Conservation (phyloP, 2,113 vertebrate species). For the Megaleporinus macrocephalus region DNA sequence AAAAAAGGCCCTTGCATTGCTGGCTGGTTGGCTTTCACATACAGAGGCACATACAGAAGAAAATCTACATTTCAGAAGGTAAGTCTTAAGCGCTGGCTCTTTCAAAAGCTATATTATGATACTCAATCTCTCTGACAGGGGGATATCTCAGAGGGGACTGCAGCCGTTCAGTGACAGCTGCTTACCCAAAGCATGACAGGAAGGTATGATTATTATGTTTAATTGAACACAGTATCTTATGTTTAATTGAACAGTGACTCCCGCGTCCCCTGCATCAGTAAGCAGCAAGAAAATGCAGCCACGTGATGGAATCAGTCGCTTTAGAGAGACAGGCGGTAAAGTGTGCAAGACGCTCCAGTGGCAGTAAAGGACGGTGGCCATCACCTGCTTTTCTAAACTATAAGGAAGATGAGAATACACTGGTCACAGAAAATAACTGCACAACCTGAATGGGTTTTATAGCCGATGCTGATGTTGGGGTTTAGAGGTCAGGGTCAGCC, state of each 20-base stretch:
- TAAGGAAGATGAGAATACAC: too few species aligned
- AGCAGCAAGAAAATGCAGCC: not conserved
- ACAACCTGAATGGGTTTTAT: too few species aligned
- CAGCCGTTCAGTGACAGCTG: constrained; percentile 5
- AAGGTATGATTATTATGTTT: constrained; percentile 44
- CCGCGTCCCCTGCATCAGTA: constrained; percentile 9
- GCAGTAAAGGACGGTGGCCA: not conserved
- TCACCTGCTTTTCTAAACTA: not conserved
- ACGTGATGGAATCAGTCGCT: not conserved
- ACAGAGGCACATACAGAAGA: too few species aligned
- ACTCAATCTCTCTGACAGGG: constrained; percentile 2
- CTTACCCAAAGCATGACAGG: constrained; percentile 19
- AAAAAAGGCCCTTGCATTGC: too few species aligned
- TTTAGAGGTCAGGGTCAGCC: too few species aligned
- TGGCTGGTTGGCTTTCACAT: too few species aligned
- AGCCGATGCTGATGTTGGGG: too few species aligned
- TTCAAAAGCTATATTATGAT: too few species aligned
- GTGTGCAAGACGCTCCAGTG: not conserved
- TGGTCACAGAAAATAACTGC: too few species aligned
- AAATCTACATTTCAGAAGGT: too few species aligned
- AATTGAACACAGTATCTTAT: constrained; percentile 30
- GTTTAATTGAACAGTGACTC: constrained; percentile 40
- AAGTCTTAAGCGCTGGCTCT: too few species aligned
- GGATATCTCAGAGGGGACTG: not conserved
- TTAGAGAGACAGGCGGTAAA: not conserved